A percentile compares a stretch with the other conserved stretches of the same genome.
phyloP scores from a whole-genome alignment of 2,888 invertebrate species.

The Meliscaeva auricollis region DNA sequence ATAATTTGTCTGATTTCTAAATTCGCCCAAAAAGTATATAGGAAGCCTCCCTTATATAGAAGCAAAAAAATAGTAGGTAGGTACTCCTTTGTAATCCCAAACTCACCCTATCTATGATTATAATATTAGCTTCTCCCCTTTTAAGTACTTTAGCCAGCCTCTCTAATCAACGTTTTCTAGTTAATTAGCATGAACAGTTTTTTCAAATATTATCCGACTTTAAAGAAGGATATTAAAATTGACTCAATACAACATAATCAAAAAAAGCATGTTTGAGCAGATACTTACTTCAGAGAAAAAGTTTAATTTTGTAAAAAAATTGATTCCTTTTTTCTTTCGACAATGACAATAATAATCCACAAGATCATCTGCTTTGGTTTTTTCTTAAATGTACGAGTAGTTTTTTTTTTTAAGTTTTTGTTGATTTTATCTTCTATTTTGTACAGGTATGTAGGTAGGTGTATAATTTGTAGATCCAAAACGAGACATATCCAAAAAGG shows the following conservation, averaged over 20 bases:
- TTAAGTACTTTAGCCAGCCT: conserved; percentile 1
- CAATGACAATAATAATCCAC: conserved; percentile 17
- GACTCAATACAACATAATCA: too few species aligned
- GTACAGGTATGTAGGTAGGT: conserved; percentile 40
- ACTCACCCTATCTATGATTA: conserved; percentile 65
- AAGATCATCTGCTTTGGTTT: conserved; percentile 3
- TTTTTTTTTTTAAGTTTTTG: conserved; percentile 11
- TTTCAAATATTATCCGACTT: too few species aligned
- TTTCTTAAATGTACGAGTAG: too few species aligned
- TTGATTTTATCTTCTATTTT: conserved; percentile 8
- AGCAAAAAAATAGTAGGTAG: conserved; percentile 25
- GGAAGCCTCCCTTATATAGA: conserved; percentile 64
- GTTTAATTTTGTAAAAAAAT: not conserved
- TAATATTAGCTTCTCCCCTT: conserved; percentile 60
- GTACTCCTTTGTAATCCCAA: conserved; percentile 46
- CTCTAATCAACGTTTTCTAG: not conserved
- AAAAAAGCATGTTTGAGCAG: too few species aligned
- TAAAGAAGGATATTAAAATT: too few species aligned
- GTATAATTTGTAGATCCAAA: conserved; percentile 56
- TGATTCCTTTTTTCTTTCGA: not conserved
- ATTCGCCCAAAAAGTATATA: conserved; percentile 53
- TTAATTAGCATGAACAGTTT: not conserved
- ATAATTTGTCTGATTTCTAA: conserved; percentile 34
- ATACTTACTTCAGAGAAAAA: not conserved
- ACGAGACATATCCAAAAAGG: conserved; percentile 25